phyloP scores from a whole-genome alignment of 2,113 vertebrate species.

The Caloenas nicobarica region DNA sequence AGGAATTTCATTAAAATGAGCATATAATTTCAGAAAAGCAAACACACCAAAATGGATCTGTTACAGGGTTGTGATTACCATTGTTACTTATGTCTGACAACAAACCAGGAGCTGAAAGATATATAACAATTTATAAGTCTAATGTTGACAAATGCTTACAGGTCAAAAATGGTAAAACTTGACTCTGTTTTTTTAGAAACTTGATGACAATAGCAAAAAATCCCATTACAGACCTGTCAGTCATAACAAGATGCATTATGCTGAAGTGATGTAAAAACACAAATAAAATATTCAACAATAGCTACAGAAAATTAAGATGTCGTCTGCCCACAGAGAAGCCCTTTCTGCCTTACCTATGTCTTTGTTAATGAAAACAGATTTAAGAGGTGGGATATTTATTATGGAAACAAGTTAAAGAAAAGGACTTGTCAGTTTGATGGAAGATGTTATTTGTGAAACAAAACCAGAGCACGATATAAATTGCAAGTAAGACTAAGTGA shows the following conservation, averaged over 20 bases:
- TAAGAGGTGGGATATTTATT: conserved; percentile 68
- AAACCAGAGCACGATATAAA: conserved; percentile 55
- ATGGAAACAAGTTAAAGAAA: conserved; percentile 69
- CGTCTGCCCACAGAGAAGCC: not conserved
- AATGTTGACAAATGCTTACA: conserved; percentile 47
- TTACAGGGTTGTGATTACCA: conserved; percentile 38
- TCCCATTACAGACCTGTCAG: conserved; percentile 48
- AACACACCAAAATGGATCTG: not conserved
- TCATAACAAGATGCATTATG: conserved; percentile 58
- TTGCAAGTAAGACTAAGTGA: not conserved
- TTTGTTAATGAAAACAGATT: conserved; percentile 75
- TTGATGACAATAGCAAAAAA: conserved; percentile 52
- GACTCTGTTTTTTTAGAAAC: conserved; percentile 47
- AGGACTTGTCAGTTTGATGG: conserved; percentile 72
- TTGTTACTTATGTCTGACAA: conserved; percentile 49
- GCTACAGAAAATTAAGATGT: conserved; percentile 30
- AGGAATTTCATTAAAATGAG: conserved; percentile 38
- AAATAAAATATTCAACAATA: conserved; percentile 48
- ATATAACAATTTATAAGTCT: conserved; percentile 49
- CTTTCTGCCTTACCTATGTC: not conserved
- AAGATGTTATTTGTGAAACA: conserved; percentile 71
- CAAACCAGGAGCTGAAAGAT: conserved; percentile 35
- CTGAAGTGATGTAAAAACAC: conserved; percentile 38
- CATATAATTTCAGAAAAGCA: conserved; percentile 38
- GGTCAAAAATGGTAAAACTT: conserved; percentile 43